Evolutionary conservation across 2,888 invertebrate species (phyloP).

Genomic region (Coleophora flavipennella): DNA sequence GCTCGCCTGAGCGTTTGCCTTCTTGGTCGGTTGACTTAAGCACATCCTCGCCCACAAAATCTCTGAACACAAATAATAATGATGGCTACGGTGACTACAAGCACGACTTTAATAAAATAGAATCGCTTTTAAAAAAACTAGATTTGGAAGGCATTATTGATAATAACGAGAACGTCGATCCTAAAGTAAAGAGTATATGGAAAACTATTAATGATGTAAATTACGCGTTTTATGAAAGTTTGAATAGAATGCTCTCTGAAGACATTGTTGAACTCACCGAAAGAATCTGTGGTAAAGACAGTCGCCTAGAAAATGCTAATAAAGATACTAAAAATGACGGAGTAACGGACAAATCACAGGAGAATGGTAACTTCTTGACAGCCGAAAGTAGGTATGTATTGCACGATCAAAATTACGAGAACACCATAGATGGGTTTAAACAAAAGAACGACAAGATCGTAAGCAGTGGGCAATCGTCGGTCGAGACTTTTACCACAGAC

Average conservation of each 20-base stretch:
- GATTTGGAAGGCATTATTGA: constrained; percentile 34
- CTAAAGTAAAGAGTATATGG: no score
- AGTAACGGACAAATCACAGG: constrained; percentile 5
- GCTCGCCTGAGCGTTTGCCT: background rate
- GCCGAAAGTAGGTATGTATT: constrained; percentile 1
- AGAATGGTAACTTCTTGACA: constrained; percentile 8
- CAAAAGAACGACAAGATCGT: no score
- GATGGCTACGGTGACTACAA: background rate
- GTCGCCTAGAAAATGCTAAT: background rate
- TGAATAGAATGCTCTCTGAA: constrained; percentile 18
- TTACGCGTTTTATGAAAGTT: background rate
- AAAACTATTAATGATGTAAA: no score
- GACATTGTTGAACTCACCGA: background rate
- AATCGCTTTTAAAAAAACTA: constrained; percentile 23
- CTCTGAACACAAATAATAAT: background rate
- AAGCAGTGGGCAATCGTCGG: no score
- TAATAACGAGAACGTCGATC: constrained; percentile 17
- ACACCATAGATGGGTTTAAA: background rate
- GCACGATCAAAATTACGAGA: constrained; percentile 5
- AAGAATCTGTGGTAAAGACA: background rate
- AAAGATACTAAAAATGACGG: background rate
- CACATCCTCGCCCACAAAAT: background rate
- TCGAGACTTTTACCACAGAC: constrained; percentile 3
- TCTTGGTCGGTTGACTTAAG: constrained; percentile 1
- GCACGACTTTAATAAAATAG: constrained; percentile 22